Conservation (phyloP, 1,140 invertebrate species). For the Holotrichia oblita region DNA sequence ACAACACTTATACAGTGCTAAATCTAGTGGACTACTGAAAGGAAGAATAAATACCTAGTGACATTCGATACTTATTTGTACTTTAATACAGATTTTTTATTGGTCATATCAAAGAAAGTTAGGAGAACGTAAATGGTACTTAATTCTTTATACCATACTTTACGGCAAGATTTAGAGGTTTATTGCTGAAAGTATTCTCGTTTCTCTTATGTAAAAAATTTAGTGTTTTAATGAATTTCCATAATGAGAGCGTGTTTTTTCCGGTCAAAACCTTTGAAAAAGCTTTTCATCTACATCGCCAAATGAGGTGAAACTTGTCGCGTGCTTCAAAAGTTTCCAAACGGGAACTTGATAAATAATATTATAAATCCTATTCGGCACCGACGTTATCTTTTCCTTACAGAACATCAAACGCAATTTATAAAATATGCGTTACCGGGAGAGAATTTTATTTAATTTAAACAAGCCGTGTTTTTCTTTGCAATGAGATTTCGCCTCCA, state of each 20-base stretch:
- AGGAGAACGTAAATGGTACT: too few relatives aligned
- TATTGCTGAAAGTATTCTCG: too few relatives aligned
- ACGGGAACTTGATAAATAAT: background rate
- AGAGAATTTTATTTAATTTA: conserved; percentile 8
- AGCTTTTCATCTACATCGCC: background rate
- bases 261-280: background rate
- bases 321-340: background rate
- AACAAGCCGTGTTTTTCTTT: conserved; percentile 4
- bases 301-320: background rate
- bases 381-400: background rate
- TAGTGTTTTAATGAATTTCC: too few relatives aligned
- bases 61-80: too few relatives aligned
- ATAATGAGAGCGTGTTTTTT: background rate
- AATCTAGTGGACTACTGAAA: too few relatives aligned
- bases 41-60: too few relatives aligned
- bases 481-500: background rate
- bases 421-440: conserved; percentile 5
- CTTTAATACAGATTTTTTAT: too few relatives aligned
- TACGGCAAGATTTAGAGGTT: too few relatives aligned
- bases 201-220: too few relatives aligned
- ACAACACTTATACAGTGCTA: too few relatives aligned
- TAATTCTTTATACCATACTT: too few relatives aligned
- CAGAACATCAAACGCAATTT: background rate
- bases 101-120: too few relatives aligned
- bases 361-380: conserved; percentile 11